Evolutionary conservation across 2,113 vertebrate genomes (phyloP), one percentile per base, ranked within the genome.

Genomic region (Phyllostomus discolor): DNA sequence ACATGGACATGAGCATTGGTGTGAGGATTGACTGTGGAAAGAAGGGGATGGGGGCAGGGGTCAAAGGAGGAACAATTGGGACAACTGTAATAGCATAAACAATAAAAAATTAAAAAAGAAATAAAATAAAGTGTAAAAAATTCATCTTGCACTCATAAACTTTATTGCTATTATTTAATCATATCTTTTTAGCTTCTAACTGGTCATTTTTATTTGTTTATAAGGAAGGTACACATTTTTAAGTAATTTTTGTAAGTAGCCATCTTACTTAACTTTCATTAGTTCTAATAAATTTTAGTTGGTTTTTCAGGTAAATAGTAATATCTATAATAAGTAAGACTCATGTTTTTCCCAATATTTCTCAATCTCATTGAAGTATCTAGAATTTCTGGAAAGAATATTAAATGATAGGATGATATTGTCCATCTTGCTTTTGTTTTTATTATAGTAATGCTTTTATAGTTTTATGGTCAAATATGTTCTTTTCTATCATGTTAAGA

Each of bases 381-480:
- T 79, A 73, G 54, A 94, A 83, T 79, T 91, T 94, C 3, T 84
- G 33, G 38, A 79, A 95, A 66, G 73, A 81, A 83, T 62, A 76
- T 59, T 83, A 87, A 86, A 64, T 90, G 50, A 72, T 70, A 64
- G 24, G 38, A n/a, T 87, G 17, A 88, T 67, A 75, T 62, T 83
- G 2, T 52, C 6, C 7, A 72, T 33, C 16, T 91, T 38, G 33
- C 22, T 41, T 91, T 72, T 26, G 17, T 84, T 10, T 5, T 91
- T 73, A 67, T 46, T 64, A 82, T 83, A 15, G 22, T 70, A 88
- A 80, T 88, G 54, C 7, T 82, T 88, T 3, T 46, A 86, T 35
- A 83, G 9, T 78, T 90, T 91, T 89, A 57, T 81, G 15, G 46
- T 83, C 26, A 70, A 87, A 3, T 66, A 82, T 48, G 1, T 81